These are phyloP conservation scores for Chrysogorgia sp. DNA, from an alignment of 92 coral and sea anemone genomes.

Conservation along the genomic window DNA sequence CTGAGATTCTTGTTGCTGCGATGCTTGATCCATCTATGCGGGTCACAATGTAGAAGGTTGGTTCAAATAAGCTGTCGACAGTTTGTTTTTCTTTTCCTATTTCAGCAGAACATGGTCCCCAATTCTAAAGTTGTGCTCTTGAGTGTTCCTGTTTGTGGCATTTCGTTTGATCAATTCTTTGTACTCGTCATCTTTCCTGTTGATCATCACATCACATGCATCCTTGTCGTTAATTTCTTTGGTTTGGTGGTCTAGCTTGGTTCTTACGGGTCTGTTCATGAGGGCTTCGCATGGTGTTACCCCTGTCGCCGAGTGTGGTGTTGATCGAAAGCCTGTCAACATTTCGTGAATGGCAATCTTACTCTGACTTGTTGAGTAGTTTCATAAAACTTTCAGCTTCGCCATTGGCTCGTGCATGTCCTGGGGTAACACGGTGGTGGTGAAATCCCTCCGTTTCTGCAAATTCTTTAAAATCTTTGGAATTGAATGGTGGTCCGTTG, in stretches of 20 bases:
- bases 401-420: neutral
- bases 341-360: constrained; percentile 3
- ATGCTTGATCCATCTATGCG: constrained; percentile 60
- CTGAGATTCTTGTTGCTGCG: constrained; percentile 56
- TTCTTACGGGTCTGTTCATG: neutral
- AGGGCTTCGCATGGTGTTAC: neutral
- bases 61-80: constrained; percentile 62
- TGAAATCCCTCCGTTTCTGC: constrained; percentile 1
- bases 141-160: constrained; percentile 33
- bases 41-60: constrained; percentile 61
- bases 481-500: constrained; percentile 11
- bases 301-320: neutral
- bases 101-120: constrained; percentile 65
- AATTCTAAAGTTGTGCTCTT: constrained; percentile 40
- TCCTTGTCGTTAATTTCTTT: no score
- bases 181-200: no score
- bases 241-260: neutral
- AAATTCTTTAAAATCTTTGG: neutral
- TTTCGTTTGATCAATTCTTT: no score
- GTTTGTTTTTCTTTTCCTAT: constrained; percentile 55
- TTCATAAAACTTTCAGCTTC: constrained; percentile 16
- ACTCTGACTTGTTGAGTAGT: neutral
- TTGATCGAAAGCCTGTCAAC: constrained; percentile 2
- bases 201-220: no score
- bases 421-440: constrained; percentile 13